Conservation (phyloP, 2,797 vertebrate genomes). For the Coccyzus lansbergi region DNA sequence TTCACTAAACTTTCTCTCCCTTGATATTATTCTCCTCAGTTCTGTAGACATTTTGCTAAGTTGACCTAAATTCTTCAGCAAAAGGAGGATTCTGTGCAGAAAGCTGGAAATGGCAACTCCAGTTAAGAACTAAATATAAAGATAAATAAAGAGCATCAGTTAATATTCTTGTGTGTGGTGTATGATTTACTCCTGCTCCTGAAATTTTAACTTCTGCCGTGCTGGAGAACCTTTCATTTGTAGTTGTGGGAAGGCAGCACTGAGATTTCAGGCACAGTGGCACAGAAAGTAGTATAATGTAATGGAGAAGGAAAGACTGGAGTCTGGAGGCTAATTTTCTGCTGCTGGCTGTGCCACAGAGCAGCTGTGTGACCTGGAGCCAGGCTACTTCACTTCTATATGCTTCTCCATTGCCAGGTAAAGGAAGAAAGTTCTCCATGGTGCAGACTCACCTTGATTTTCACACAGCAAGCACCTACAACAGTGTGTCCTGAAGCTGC, state of each 20-base stretch:
- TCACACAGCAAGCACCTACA: not conserved
- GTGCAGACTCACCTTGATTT: not conserved
- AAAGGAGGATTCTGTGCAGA: not conserved
- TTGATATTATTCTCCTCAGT: not conserved
- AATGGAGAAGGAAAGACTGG: not conserved
- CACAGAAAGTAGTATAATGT: not conserved
- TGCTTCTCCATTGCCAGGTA: not conserved
- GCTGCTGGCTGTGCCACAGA: not conserved
- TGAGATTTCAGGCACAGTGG: not conserved
- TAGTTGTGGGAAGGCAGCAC: not conserved
- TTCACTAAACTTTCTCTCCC: not conserved
- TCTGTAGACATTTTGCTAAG: not conserved
- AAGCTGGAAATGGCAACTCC: not conserved
- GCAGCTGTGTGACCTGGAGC: not conserved
- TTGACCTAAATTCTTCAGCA: conserved; percentile 24
- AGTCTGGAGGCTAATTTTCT: not conserved
- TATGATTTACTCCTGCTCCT: not conserved
- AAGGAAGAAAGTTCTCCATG: not conserved
- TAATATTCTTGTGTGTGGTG: not conserved
- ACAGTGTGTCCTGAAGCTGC: not conserved
- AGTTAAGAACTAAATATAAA: not conserved
- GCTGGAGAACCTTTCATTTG: not conserved
- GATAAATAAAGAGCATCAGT: conserved; percentile 18
- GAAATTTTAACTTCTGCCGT: not conserved
- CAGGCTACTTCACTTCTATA: not conserved